Percentiles rank a stretch among this genome's conserved stretches.
Evolutionary conservation across 2,888 invertebrate species (phyloP).

Genomic region (Thecophora atra): DNA sequence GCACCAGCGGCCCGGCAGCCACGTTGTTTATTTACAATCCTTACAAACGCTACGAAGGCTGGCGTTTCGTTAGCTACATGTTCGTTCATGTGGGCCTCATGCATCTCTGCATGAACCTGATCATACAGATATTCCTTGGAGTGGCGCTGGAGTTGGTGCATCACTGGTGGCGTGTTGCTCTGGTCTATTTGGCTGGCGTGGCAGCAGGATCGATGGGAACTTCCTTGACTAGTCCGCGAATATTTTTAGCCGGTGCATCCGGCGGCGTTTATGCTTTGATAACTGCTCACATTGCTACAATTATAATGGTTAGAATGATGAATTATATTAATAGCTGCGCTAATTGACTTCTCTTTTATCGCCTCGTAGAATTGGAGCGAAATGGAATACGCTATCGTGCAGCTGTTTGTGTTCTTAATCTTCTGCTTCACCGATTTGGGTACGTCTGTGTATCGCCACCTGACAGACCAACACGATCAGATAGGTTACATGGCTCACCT

Average conservation of each 20-base stretch:
- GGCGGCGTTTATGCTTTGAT: conserved; percentile 96
- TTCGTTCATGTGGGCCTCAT: conserved; percentile 91
- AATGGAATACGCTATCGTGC: conserved; percentile 92
- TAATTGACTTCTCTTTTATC: conserved; percentile 1
- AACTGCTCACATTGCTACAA: conserved; percentile 91
- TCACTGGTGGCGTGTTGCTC: conserved; percentile 89
- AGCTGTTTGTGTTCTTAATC: conserved; percentile 82
- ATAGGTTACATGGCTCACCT: conserved; percentile 95
- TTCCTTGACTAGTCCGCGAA: conserved; percentile 80
- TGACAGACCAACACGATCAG: conserved; percentile 75
- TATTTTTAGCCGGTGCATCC: conserved; percentile 90
- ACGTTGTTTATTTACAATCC: conserved; percentile 90
- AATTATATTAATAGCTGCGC: neutral
- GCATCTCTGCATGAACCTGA: conserved; percentile 89
- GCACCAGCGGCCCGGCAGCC: conserved; percentile 79
- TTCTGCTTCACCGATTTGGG: conserved; percentile 87
- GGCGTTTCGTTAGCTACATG: conserved; percentile 96
- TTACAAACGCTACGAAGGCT: conserved; percentile 82
- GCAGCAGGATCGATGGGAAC: conserved; percentile 86
- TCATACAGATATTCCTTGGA: conserved; percentile 92
- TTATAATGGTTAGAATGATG: conserved; percentile 73
- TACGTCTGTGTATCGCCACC: conserved; percentile 89
- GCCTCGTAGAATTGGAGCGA: conserved; percentile 89
- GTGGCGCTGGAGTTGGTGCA: conserved; percentile 97
- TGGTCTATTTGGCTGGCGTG: conserved; percentile 86